phyloP scores from a whole-genome alignment of 2,797 vertebrate genomes.

The Tragelaphus oryx region DNA sequence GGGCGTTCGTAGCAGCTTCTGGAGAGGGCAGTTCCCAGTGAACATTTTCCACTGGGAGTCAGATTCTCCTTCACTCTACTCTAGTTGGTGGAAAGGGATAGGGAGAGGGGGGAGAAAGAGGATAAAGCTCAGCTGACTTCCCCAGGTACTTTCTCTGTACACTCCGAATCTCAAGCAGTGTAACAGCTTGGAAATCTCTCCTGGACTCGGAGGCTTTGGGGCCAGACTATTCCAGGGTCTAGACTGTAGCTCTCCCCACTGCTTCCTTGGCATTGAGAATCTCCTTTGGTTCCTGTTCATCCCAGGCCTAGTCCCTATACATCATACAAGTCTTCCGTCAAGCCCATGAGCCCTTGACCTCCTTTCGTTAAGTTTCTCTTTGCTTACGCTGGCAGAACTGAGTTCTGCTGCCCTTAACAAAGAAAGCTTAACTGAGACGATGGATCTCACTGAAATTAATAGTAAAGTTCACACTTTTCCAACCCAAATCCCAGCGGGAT shows the following conservation, averaged over 20 bases:
- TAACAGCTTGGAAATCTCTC: not conserved
- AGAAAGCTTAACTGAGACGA: not conserved
- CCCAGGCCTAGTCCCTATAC: not conserved
- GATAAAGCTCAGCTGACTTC: not conserved
- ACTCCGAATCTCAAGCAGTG: not conserved
- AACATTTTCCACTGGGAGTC: not conserved
- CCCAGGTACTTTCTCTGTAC: not conserved
- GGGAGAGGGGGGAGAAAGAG: not conserved
- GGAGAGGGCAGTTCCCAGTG: not conserved
- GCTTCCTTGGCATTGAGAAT: not conserved
- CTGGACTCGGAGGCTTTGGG: not conserved
- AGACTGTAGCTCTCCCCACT: not conserved
- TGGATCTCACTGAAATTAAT: not conserved
- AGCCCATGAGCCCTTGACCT: not conserved
- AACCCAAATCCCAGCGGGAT: not conserved
- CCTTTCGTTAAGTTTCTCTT: not conserved
- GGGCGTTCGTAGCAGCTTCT: too few species aligned
- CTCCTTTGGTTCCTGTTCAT: not conserved
- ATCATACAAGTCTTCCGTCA: not conserved
- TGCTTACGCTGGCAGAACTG: not conserved
- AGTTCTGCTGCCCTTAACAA: not conserved
- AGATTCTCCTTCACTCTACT: not conserved
- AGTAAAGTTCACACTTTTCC: not conserved
- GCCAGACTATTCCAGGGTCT: too few species aligned
- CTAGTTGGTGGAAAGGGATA: not conserved